Evolutionary conservation across 2,113 vertebrate genomes (phyloP).

Genomic region (Myotis brandtii): DNA sequence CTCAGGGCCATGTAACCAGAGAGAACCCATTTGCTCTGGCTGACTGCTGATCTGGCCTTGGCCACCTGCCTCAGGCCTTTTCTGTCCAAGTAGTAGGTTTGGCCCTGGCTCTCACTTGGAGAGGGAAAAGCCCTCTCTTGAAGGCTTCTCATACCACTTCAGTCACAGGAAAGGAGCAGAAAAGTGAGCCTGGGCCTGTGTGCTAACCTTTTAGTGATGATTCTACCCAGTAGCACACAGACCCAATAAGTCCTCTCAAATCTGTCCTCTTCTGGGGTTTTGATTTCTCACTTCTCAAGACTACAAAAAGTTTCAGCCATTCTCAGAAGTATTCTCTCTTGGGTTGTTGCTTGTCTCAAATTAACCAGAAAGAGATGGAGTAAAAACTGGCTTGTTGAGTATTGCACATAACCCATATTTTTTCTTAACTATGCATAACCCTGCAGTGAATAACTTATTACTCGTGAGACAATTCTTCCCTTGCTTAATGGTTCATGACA

Average conservation of each 20-base stretch:
- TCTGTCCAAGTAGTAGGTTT: conserved; percentile 30
- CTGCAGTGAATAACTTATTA: background rate
- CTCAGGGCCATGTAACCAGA: conserved; percentile 34
- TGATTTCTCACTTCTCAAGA: background rate
- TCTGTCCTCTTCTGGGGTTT: background rate
- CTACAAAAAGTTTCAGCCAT: background rate
- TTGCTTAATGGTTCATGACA: conserved; percentile 46
- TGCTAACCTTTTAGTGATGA: conserved; percentile 23
- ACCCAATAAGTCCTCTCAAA: background rate
- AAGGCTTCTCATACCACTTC: background rate
- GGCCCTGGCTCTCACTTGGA: background rate
- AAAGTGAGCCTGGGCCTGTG: background rate
- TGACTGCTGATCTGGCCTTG: conserved; percentile 65
- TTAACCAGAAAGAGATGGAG: conserved; percentile 41
- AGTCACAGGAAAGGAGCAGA: conserved; percentile 30
- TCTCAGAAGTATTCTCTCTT: conserved; percentile 37
- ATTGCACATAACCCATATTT: background rate
- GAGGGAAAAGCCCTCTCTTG: background rate
- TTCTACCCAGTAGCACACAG: background rate
- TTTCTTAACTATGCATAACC: background rate
- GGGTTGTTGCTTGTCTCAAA: conserved; percentile 12
- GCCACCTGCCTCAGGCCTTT: conserved; percentile 45
- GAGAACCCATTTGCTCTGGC: conserved; percentile 54
- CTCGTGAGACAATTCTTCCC: background rate
- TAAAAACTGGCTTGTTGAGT: conserved; percentile 51